Evolutionary conservation across 2,888 invertebrate species (phyloP).

Genomic region (Beris morrisii): DNA sequence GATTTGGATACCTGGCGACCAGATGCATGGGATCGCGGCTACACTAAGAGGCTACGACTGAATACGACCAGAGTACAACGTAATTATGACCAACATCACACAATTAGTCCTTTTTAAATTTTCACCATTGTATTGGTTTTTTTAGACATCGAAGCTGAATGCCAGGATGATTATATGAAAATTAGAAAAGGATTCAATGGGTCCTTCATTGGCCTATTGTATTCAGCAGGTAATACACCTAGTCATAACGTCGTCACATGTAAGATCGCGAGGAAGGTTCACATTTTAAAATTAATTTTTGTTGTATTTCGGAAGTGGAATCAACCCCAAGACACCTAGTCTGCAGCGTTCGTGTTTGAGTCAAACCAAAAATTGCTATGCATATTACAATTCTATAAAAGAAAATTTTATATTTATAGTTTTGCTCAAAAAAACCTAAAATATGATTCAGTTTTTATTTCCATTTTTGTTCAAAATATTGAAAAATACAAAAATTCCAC

Average conservation of each 20-base stretch:
- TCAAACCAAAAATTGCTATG: no score
- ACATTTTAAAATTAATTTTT: no score
- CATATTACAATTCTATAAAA: no score
- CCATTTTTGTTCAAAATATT: no score
- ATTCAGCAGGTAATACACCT: constrained; percentile 76
- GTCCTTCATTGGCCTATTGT: constrained; percentile 83
- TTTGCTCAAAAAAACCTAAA: no score
- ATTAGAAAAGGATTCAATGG: constrained; percentile 91
- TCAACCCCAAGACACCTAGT: no score
- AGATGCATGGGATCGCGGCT: constrained; percentile 82
- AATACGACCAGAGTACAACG: constrained; percentile 88
- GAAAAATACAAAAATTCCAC: no score
- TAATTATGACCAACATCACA: constrained; percentile 57
- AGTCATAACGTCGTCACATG: not conserved
- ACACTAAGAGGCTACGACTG: constrained; percentile 68
- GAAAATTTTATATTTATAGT: no score
- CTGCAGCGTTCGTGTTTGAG: no score
- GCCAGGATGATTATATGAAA: constrained; percentile 95
- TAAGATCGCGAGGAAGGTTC: not conserved
- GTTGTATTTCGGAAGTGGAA: no score
- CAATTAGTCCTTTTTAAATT: constrained; percentile 37
- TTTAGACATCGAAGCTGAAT: constrained; percentile 91
- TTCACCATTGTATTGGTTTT: constrained; percentile 7
- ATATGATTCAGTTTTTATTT: no score
- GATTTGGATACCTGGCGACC: constrained; percentile 65